Evolutionary conservation across 1,140 invertebrate genomes (phyloP), one percentile per base, ranked within the genome.

Genomic region (Drosophila arawakana): DNA sequence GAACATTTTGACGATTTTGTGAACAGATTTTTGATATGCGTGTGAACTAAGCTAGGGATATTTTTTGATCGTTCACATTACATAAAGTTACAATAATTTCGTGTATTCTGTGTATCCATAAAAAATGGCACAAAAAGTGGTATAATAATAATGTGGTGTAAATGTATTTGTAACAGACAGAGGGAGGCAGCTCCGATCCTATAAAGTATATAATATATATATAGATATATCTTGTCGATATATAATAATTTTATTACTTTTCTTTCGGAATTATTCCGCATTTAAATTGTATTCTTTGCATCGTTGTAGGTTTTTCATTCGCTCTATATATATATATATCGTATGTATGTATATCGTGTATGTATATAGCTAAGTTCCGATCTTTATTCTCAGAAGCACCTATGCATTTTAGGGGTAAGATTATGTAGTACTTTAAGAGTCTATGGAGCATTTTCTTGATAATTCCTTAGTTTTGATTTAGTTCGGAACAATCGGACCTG

Each of bases 381-480:
- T 50, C 11, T 35, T 34, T 50, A 50, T 67, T 9, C 30, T 52
- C 46, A 43, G 11, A 63, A 63, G 68, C 63, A 73, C 63, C 62
- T 67, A 72, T 39, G 10, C 34, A 15, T 50, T n/a, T 30, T 30
- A 30, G 34, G 34, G 46, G 7, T 65, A 44, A 41, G 35, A 52
- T 15, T 55, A 15, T 52, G 60, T 50, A 49, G 7, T 13, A 62
- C 25, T 54, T 41, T 13, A 3, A 3, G 52, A 55, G 21, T 57
- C 68, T 72, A 50, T 50, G 11, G 54, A 58, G 37, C 2, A 35
- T 57, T 61, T 52, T 35, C 52, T 68, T 59, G 47, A 68, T 68
- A 54, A 1, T 35, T 54, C 8, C 10, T 39, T 39, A 9, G 37
- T 39, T 43, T 43, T 43, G 41, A 43, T 43, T 43, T 43, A 43